Evolutionary conservation across 2,888 invertebrate species (phyloP).

Genomic region (Periphyllus acericola): DNA sequence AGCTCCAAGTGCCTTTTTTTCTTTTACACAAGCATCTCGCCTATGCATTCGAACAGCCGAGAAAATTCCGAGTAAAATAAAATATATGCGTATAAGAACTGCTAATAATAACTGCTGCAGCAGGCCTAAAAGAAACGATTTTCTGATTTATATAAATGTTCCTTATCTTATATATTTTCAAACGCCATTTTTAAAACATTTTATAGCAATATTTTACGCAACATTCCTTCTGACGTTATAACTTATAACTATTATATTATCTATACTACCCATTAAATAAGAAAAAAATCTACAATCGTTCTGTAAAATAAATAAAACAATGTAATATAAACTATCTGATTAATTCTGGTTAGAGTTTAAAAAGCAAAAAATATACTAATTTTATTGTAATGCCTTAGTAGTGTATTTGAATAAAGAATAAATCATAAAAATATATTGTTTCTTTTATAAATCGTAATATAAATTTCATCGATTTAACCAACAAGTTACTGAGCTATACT

Average conservation of each 20-base stretch:
- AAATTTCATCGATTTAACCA: too few species aligned
- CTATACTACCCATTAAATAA: not conserved
- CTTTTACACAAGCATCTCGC: conserved; percentile 27
- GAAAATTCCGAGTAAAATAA: conserved; percentile 51
- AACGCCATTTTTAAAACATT: conserved; percentile 1
- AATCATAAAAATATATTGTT: too few species aligned
- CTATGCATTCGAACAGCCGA: conserved; percentile 39
- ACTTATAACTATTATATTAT: too few species aligned
- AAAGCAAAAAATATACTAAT: too few species aligned
- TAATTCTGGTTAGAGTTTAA: too few species aligned
- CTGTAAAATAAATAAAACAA: not conserved
- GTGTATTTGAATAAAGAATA: too few species aligned
- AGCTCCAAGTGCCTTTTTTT: conserved; percentile 59
- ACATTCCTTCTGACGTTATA: too few species aligned
- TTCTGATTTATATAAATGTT: conserved; percentile 38
- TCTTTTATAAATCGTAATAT: too few species aligned
- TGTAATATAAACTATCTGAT: too few species aligned
- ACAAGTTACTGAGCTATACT: too few species aligned
- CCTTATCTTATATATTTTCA: conserved; percentile 29
- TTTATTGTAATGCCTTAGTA: too few species aligned
- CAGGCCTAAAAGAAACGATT: conserved; percentile 21
- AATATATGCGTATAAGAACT: conserved; percentile 30
- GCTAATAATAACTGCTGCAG: conserved; percentile 4
- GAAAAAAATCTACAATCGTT: not conserved
- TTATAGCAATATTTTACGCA: not conserved